Evolutionary conservation across 2,888 invertebrate genomes (phyloP).

Genomic region (Rotaria magnacalcarata): DNA sequence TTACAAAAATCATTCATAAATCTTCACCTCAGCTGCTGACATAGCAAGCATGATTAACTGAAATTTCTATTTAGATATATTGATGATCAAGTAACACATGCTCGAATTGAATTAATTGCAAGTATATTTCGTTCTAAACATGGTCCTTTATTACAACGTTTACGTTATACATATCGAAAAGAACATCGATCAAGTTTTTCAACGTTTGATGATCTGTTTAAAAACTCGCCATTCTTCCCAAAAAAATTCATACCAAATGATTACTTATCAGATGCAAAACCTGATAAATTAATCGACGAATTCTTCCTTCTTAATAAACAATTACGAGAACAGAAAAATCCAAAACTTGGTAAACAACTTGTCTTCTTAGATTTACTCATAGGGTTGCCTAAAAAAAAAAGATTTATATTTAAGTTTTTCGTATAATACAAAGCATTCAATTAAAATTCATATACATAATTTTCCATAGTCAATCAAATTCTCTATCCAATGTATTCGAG

Average conservation of each 20-base stretch:
- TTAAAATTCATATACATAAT: too few species aligned
- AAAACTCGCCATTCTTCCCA: background rate
- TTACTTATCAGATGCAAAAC: background rate
- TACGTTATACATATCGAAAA: constrained; percentile 23
- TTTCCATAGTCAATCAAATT: too few species aligned
- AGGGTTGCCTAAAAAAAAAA: too few species aligned
- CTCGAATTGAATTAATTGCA: constrained; percentile 14
- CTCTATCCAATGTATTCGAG: too few species aligned
- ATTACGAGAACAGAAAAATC: background rate
- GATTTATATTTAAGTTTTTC: too few species aligned
- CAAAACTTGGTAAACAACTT: background rate
- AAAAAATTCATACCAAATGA: background rate
- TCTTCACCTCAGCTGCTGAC: too few species aligned
- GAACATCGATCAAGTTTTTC: background rate
- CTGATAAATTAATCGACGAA: constrained; percentile 23
- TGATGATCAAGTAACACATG: constrained; percentile 37
- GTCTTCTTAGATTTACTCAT: background rate
- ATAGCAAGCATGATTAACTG: background rate
- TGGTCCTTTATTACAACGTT: constrained; percentile 28
- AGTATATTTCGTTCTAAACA: constrained; percentile 5
- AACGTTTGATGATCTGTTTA: constrained; percentile 20
- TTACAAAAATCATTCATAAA: too few species aligned
- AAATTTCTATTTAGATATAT: background rate
- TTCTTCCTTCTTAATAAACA: background rate
- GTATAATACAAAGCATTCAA: too few species aligned